Evolutionary conservation across 1,140 invertebrate genomes (phyloP).

Genomic region (Sogatella furcifera): DNA sequence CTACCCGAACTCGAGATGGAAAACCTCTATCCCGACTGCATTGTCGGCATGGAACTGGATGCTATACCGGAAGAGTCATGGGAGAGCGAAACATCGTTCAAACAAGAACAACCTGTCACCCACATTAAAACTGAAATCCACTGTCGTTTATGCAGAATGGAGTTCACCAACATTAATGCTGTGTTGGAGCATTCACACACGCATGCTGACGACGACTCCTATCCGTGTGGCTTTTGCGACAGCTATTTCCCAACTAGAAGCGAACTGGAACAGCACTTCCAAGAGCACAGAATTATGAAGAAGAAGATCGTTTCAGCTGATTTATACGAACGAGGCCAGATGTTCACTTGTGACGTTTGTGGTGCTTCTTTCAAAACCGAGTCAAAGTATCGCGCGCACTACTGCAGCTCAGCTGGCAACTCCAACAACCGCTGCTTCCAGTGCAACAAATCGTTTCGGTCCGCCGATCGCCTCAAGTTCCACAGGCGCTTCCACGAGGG

Average conservation of each 20-base stretch:
- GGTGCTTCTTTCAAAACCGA: conserved; percentile 10
- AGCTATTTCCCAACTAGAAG: conserved; percentile 8
- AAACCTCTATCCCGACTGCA: conserved; percentile 9
- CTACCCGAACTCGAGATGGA: conserved; percentile 13
- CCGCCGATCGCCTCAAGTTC: conserved; percentile 10
- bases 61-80: conserved; percentile 12
- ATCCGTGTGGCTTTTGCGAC: conserved; percentile 15
- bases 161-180: conserved; percentile 8
- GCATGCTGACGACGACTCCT: conserved; percentile 13
- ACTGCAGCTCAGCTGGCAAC: neutral
- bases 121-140: conserved; percentile 2
- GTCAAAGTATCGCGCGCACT: conserved; percentile 3
- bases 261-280: conserved; percentile 16
- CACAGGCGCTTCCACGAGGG: conserved; percentile 18
- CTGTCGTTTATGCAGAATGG: conserved; percentile 14
- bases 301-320: neutral
- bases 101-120: neutral
- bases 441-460: conserved; percentile 19
- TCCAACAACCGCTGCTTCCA: conserved; percentile 12
- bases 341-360: conserved; percentile 16
- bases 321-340: neutral
- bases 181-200: conserved; percentile 14
- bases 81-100: neutral
- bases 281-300: conserved; percentile 6
- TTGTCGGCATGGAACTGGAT: conserved; percentile 12